Evolutionary conservation across 2,797 vertebrate genomes (phyloP).

Genomic region (Muscicapa striata): DNA sequence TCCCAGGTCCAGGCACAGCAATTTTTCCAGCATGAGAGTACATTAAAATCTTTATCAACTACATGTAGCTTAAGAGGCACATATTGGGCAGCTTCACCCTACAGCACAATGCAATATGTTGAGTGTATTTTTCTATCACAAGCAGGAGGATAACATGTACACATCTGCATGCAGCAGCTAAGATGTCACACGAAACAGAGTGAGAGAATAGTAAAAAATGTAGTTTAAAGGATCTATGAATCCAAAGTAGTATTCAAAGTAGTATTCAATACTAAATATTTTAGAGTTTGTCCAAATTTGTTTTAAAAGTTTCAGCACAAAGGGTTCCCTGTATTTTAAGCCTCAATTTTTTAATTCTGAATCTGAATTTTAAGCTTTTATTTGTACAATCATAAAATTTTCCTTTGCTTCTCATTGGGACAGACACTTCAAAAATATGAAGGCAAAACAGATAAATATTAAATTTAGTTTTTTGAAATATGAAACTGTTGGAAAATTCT

Average conservation of each 20-base stretch:
- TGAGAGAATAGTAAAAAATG: neutral
- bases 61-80: neutral
- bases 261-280: neutral
- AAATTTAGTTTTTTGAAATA: neutral
- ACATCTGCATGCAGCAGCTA: neutral
- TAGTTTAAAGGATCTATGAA: neutral
- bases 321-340: neutral
- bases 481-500: neutral
- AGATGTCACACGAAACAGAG: neutral
- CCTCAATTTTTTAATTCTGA: neutral
- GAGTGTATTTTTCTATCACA: neutral
- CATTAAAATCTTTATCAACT: neutral
- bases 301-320: neutral
- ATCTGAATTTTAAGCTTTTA: neutral
- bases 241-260: neutral
- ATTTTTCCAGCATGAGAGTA: neutral
- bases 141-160: neutral
- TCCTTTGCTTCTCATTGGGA: neutral
- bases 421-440: neutral
- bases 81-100: neutral
- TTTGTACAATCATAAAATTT: neutral
- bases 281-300: neutral
- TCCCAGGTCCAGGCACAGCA: neutral
- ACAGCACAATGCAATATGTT: fast-evolving
- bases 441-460: neutral